Evolutionary conservation across 2,888 invertebrate genomes (phyloP).

Genomic region (Carcina quercana): DNA sequence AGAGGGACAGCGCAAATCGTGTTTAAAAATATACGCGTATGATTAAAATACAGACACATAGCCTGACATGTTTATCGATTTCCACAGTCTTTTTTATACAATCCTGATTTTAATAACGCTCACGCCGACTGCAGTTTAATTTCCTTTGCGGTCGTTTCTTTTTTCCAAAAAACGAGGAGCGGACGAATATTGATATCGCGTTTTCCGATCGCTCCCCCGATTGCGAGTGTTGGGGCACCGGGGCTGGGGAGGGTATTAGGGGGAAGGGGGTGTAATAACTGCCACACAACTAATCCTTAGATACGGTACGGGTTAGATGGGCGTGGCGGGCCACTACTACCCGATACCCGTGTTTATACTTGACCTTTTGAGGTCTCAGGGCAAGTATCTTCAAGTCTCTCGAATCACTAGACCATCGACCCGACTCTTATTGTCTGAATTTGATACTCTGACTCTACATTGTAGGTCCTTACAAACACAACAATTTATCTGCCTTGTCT

Average conservation of each 20-base stretch:
- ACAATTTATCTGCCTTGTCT: too few relatives aligned
- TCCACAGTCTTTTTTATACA: too few relatives aligned
- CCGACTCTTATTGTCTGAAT: too few relatives aligned
- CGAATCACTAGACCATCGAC: too few relatives aligned
- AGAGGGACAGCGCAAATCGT: too few relatives aligned
- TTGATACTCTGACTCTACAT: too few relatives aligned
- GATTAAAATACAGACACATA: too few relatives aligned
- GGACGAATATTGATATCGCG: conserved; percentile 52
- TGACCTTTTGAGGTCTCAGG: conserved; percentile 21
- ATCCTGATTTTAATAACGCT: too few relatives aligned
- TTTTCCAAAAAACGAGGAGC: conserved; percentile 34
- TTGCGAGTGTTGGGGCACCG: conserved; percentile 18
- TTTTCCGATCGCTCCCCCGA: conserved; percentile 42
- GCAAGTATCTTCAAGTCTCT: too few relatives aligned
- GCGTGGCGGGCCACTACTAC: conserved; percentile 14
- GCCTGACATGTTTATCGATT: too few relatives aligned
- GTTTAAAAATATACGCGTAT: too few relatives aligned
- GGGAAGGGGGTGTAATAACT: conserved; percentile 35
- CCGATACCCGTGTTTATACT: conserved; percentile 27
- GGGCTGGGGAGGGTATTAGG: conserved; percentile 15
- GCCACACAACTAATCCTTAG: conserved; percentile 41
- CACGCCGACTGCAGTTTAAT: conserved; percentile 40
- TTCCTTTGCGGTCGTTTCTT: conserved; percentile 28
- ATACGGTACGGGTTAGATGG: conserved; percentile 23
- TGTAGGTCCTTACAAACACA: too few relatives aligned